Evolutionary conservation across 1,140 invertebrate genomes (phyloP).

Genomic region (Caenorhabditis latens): DNA sequence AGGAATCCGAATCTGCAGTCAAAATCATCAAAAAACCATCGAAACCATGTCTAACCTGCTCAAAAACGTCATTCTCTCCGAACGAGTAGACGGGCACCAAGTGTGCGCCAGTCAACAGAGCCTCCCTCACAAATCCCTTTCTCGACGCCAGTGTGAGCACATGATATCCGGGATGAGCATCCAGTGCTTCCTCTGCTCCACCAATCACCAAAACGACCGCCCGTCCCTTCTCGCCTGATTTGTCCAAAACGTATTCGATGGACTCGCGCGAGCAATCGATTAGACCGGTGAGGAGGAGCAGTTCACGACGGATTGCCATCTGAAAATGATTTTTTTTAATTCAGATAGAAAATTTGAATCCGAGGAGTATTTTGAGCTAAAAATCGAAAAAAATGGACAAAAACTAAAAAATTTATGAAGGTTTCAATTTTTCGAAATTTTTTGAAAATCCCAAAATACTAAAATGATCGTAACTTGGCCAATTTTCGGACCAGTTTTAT

Average conservation of each 20-base stretch:
- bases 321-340: background rate
- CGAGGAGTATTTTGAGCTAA: too few species aligned
- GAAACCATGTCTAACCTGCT: slow-evolving; percentile 70
- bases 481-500: background rate
- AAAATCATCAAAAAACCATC: background rate
- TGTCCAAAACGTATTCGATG: slow-evolving; percentile 51
- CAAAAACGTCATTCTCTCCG: slow-evolving; percentile 79
- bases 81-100: slow-evolving; percentile 79
- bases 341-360: too few species aligned
- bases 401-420: too few species aligned
- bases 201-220: slow-evolving; percentile 65
- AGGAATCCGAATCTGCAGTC: too few species aligned
- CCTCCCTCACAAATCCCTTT: slow-evolving; percentile 79
- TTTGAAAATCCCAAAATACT: too few species aligned
- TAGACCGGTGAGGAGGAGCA: slow-evolving; percentile 79
- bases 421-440: too few species aligned
- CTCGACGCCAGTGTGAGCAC: slow-evolving; percentile 76
- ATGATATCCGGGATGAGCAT: slow-evolving; percentile 78
- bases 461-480: background rate
- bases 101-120: slow-evolving; percentile 76
- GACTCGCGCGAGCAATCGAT: slow-evolving; percentile 66
- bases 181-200: slow-evolving; percentile 79
- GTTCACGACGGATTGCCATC: slow-evolving; percentile 87
- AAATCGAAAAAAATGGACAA: background rate
- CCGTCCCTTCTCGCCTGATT: slow-evolving; percentile 40